Percentiles rank a stretch among this genome's conserved stretches.
These are phyloP conservation scores for Pterobdella sp. DNA, from an alignment of 2,888 invertebrate genomes.

Conservation along the genomic window DNA sequence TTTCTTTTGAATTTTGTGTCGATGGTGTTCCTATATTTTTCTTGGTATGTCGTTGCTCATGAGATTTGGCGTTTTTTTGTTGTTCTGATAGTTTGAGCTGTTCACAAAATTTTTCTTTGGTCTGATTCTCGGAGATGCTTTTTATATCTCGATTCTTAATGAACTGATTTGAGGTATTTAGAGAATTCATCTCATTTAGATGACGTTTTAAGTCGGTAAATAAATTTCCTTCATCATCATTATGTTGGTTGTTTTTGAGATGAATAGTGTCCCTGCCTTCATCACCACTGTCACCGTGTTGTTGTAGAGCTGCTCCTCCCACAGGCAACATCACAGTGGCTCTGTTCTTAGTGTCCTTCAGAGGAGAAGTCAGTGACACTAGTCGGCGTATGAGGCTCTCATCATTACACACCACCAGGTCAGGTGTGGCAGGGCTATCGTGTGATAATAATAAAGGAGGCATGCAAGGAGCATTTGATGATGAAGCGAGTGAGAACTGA, in stretches of 20 bases:
- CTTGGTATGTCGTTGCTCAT: no score
- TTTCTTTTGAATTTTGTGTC: no score
- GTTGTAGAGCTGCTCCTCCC: conserved; percentile 17
- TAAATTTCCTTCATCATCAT: conserved; percentile 6
- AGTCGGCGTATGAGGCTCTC: not conserved
- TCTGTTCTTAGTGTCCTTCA: not conserved
- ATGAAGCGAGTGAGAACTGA: not conserved
- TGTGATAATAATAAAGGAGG: not conserved
- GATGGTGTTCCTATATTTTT: no score
- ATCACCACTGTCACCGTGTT: no score
- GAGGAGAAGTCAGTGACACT: not conserved
- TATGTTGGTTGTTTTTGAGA: not conserved
- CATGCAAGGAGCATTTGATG: not conserved
- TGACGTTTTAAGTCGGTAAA: no score
- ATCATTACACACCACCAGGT: not conserved
- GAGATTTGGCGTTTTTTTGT: no score
- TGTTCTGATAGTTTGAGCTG: no score
- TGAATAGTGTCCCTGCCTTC: not conserved
- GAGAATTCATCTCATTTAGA: no score
- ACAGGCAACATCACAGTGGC: conserved; percentile 26
- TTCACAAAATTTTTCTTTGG: no score
- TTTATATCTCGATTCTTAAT: not conserved
- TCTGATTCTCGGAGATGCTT: no score
- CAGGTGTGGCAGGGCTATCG: not conserved
- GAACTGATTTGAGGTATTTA: not conserved